Evolutionary conservation across 2,113 vertebrate species (phyloP).

Genomic region (cattle (Bos taurus)): DNA sequence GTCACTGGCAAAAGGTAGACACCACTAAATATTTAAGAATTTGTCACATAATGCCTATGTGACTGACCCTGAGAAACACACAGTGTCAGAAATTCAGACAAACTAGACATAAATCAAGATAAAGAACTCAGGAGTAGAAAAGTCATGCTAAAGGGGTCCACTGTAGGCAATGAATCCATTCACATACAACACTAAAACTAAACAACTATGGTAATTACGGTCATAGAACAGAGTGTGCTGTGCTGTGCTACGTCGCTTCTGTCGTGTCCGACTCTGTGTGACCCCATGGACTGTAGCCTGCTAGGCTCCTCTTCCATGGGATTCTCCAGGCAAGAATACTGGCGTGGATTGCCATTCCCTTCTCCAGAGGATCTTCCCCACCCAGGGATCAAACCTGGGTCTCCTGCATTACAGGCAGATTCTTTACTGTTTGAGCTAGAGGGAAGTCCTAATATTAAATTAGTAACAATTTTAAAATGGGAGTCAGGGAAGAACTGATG

Average conservation of each 20-base stretch:
- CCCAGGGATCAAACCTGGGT: background rate
- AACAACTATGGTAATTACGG: background rate
- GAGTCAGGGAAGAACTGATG: background rate
- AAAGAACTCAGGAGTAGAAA: background rate
- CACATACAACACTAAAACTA: background rate
- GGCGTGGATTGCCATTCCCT: background rate
- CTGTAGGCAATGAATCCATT: background rate
- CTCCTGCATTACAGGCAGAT: background rate
- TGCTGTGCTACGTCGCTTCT: background rate
- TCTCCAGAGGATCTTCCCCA: background rate
- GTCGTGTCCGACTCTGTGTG: background rate
- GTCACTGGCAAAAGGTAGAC: background rate
- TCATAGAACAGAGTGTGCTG: background rate
- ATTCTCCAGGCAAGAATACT: background rate
- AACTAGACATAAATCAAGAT: conserved; percentile 9
- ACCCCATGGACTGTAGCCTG: background rate
- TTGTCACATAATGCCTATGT: background rate
- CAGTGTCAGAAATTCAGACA: background rate
- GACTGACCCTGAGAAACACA: background rate
- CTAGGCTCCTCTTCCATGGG: background rate
- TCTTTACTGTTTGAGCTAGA: background rate
- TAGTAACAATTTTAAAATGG: background rate
- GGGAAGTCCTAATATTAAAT: background rate
- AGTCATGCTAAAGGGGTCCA: background rate
- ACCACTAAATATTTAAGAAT: background rate